phyloP scores from a whole-genome alignment of 2,113 vertebrate genomes.

The Apeltes quadracus region DNA sequence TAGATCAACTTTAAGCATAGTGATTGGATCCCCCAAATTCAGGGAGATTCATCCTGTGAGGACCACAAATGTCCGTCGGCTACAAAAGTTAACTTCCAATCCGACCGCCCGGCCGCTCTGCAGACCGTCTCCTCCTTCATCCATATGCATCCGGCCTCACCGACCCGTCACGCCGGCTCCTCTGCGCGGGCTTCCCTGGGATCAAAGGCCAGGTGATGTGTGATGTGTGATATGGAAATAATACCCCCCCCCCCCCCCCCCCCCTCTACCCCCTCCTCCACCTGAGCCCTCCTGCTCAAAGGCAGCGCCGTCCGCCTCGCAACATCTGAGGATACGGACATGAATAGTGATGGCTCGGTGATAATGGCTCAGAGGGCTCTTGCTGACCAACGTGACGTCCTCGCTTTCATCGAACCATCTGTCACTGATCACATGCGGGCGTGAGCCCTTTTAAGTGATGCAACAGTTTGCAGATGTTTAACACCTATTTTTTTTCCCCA shows the following conservation, averaged over 20 bases:
- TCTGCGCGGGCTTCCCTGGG: neutral
- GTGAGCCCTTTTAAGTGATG: slow-evolving; percentile 5
- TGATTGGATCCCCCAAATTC: neutral
- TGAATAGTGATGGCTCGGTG: slow-evolving; percentile 30
- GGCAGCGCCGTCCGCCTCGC: slow-evolving; percentile 21
- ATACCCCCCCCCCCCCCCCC: too few species aligned
- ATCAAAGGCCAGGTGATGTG: slow-evolving; percentile 67
- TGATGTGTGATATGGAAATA: slow-evolving; percentile 75
- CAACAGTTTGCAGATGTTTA: neutral
- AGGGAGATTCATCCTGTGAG: neutral
- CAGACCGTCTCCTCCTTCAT: slow-evolving; percentile 16
- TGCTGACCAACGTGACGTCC: slow-evolving; percentile 18
- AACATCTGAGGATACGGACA: slow-evolving; percentile 36
- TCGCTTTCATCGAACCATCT: slow-evolving; percentile 11
- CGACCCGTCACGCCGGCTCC: slow-evolving; percentile 4
- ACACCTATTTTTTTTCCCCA: neutral
- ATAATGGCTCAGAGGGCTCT: slow-evolving; percentile 38
- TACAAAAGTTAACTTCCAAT: neutral
- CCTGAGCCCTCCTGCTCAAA: slow-evolving; percentile 55
- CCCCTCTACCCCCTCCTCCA: too few species aligned
- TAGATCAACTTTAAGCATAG: neutral
- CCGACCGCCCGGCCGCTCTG: too few species aligned
- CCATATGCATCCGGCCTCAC: slow-evolving; percentile 37
- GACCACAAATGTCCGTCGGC: neutral
- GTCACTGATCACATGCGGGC: neutral